These are phyloP conservation scores for Ceuthmochares aereus DNA, from an alignment of 2,113 vertebrate genomes.

Conservation along the genomic window DNA sequence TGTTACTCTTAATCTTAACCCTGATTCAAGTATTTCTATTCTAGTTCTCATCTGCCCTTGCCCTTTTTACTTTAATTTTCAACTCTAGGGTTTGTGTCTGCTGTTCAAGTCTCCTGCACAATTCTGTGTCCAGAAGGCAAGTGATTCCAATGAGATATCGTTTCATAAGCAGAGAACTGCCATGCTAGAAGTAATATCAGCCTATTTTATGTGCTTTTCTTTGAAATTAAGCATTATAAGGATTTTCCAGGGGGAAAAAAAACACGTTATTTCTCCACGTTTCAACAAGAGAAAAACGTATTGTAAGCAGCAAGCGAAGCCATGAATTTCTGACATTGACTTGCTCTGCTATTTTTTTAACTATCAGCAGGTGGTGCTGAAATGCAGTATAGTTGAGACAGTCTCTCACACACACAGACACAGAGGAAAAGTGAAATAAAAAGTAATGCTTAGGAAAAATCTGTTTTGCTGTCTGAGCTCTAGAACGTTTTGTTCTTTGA, in stretches of 20 bases:
- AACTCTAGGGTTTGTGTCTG: rapidly evolving
- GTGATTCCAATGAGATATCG: rapidly evolving
- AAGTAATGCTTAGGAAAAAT: not conserved
- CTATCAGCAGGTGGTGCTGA: slow-evolving; percentile 64
- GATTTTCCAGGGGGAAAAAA: rapidly evolving
- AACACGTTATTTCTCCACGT: rapidly evolving
- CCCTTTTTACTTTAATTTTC: not conserved
- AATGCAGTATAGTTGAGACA: not conserved
- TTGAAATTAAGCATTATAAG: not conserved
- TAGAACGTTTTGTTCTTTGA: not conserved
- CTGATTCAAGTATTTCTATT: not conserved
- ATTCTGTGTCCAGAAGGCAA: rapidly evolving
- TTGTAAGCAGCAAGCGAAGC: not conserved
- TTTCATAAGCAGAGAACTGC: not conserved
- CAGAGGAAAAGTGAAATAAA: rapidly evolving
- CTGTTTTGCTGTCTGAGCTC: not conserved
- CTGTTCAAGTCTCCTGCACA: rapidly evolving
- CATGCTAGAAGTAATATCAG: not conserved
- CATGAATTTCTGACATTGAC: not conserved
- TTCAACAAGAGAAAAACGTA: rapidly evolving
- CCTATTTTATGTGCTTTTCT: not conserved
- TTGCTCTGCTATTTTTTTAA: not conserved
- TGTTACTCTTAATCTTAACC: not conserved
- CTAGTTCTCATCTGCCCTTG: not conserved
- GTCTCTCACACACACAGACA: no score